Conservation (phyloP, 2,888 invertebrate species). For the Synergus gifuensis region DNA sequence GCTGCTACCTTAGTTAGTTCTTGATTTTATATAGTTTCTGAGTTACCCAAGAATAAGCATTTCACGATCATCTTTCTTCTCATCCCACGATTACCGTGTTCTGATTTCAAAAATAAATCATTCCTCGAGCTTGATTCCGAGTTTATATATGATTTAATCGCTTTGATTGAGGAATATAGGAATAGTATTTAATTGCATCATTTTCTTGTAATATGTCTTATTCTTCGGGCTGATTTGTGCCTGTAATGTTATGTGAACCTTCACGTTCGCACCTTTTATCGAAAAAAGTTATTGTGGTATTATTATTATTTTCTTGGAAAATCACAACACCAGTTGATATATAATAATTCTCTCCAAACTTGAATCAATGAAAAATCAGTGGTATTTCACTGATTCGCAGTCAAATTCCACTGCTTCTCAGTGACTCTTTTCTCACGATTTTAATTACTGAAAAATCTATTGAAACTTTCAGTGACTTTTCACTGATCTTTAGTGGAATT, state of each 20-base stretch:
- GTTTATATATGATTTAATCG: slow-evolving; percentile 31
- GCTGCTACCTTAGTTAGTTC: slow-evolving; percentile 10
- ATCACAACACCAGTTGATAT: too few species aligned
- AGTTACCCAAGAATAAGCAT: slow-evolving; percentile 31
- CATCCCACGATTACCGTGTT: slow-evolving; percentile 1
- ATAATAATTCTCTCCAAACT: too few species aligned
- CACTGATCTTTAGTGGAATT: too few species aligned
- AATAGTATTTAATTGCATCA: slow-evolving; percentile 26
- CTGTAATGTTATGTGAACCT: not conserved
- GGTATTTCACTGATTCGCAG: too few species aligned
- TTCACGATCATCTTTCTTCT: slow-evolving; percentile 30
- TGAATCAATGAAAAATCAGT: too few species aligned
- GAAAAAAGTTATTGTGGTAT: too few species aligned
- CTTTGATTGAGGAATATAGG: not conserved
- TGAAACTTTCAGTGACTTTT: too few species aligned
- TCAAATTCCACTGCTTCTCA: too few species aligned
- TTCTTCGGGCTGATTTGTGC: not conserved
- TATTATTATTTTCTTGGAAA: too few species aligned
- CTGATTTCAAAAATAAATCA: slow-evolving; percentile 39
- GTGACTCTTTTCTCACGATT: too few species aligned
- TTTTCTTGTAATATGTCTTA: slow-evolving; percentile 19
- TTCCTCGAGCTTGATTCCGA: not conserved
- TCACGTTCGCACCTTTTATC: slow-evolving; percentile 2
- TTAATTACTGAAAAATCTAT: too few species aligned
- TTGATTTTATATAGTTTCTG: not conserved